Evolutionary conservation across 2,888 invertebrate species (phyloP), one percentile per base, ranked within the genome.

Genomic region (Himalopsyche tibetana): DNA sequence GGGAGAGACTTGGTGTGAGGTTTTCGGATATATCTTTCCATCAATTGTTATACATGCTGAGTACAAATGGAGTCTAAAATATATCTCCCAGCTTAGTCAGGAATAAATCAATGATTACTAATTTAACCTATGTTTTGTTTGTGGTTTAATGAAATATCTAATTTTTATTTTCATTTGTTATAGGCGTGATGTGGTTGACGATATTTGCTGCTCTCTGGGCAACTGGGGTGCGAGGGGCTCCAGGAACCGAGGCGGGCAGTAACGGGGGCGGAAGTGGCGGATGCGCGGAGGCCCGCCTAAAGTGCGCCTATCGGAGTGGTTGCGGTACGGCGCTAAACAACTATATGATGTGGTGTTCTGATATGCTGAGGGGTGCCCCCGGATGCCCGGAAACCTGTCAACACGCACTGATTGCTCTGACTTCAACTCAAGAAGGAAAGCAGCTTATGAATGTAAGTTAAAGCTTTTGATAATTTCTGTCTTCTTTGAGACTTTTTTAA

Each of bases 371-470:
- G 80, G 94, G 95, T 45, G 93, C 91, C 89, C 94, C 92, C 55
- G 90, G 91, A 88, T 97, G 97, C 90, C 95, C 96, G 0, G 95
- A 95, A 89, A 93, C 94, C 83, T 97, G 97, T 91, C 95, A 95
- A 89, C 94, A 96, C 90, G 96, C 97, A 0, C 93, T 97, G 63
- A 96, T 97, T 79, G 96, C 97, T 0, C 93, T 97, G 79, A 96
- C 95, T 0, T 96, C 96, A 42, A 96, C 96, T 0, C 96, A 95
- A 83, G 96, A 97, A 90, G 97, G 97, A 83, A 95, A 96, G 90
- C 95, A 95, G 88, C 94, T 97, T 19, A 95, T 96, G 95, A 95
- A 94, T 90, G 96, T 96, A 91, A 94, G 95, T 92, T 86, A 83
- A 15, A 15, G 51, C 11, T 15, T n/a, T 17, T 86, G 63, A 56